Conservation (phyloP, 2,888 invertebrate genomes). For the Julus scandinavius region DNA sequence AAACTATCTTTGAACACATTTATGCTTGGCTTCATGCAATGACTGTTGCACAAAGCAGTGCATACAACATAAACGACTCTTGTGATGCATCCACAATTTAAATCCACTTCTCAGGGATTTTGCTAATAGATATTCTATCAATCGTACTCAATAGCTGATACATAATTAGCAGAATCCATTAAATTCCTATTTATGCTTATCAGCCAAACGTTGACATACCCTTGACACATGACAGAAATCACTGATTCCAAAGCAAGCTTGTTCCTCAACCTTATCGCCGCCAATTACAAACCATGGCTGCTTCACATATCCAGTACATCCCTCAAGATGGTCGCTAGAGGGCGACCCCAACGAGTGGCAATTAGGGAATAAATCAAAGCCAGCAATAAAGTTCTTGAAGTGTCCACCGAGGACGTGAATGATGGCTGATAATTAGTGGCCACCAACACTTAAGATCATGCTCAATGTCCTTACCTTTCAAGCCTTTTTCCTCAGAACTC, state of each 20-base stretch:
- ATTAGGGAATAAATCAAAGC: background rate
- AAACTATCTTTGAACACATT: too few relatives aligned
- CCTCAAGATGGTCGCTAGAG: background rate
- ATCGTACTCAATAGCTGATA: too few relatives aligned
- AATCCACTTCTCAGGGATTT: too few relatives aligned
- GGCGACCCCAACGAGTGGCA: background rate
- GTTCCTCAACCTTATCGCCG: background rate
- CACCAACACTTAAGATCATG: constrained; percentile 1
- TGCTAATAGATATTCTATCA: too few relatives aligned
- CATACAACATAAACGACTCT: too few relatives aligned
- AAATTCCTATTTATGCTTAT: background rate
- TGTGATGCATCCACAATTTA: too few relatives aligned
- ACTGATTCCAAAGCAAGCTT: background rate
- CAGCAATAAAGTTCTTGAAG: constrained; percentile 17
- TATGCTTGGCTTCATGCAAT: too few relatives aligned
- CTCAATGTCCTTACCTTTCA: background rate
- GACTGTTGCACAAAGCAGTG: too few relatives aligned
- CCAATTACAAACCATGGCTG: background rate
- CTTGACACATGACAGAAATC: background rate
- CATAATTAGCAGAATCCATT: too few relatives aligned
- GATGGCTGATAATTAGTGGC: background rate
- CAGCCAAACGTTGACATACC: background rate
- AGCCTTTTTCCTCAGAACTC: background rate
- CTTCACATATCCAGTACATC: background rate
- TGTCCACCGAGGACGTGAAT: constrained; percentile 28